phyloP scores from a whole-genome alignment of 2,113 vertebrate genomes.

The Chlamydotis undulata region DNA sequence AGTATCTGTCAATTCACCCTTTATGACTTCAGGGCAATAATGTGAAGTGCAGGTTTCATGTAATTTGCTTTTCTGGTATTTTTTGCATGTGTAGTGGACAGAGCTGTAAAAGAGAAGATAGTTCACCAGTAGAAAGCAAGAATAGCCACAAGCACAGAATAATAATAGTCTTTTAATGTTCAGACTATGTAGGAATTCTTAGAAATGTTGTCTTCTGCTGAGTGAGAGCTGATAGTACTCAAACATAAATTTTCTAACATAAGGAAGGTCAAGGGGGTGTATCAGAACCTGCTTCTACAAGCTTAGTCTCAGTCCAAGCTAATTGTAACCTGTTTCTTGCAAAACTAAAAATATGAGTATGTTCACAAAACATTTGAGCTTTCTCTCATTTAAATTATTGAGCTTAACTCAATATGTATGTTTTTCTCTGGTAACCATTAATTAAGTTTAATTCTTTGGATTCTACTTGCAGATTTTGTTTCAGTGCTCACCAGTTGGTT shows the following conservation, averaged over 20 bases:
- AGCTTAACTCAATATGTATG: not conserved
- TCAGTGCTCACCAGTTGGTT: not conserved
- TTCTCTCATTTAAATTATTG: not conserved
- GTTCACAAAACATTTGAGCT: not conserved
- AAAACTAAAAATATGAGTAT: not conserved
- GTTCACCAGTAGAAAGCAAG: not conserved
- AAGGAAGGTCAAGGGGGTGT: not conserved
- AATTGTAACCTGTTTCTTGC: not conserved
- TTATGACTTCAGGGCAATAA: not conserved
- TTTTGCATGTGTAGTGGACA: not conserved
- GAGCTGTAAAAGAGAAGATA: not conserved
- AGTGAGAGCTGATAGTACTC: not conserved
- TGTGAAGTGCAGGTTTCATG: not conserved
- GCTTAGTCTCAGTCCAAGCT: not conserved
- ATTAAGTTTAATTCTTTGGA: not conserved
- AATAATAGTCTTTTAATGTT: not conserved
- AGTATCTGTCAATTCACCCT: not conserved
- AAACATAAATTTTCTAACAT: not conserved
- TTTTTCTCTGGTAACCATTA: not conserved
- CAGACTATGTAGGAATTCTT: not conserved
- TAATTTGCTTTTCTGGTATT: not conserved
- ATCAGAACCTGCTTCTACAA: not conserved
- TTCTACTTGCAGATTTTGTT: not conserved
- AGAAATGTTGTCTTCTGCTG: not conserved
- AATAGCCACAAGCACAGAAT: not conserved